Conservation (phyloP, 2,888 invertebrate genomes). For the Chelonus formosanus region DNA sequence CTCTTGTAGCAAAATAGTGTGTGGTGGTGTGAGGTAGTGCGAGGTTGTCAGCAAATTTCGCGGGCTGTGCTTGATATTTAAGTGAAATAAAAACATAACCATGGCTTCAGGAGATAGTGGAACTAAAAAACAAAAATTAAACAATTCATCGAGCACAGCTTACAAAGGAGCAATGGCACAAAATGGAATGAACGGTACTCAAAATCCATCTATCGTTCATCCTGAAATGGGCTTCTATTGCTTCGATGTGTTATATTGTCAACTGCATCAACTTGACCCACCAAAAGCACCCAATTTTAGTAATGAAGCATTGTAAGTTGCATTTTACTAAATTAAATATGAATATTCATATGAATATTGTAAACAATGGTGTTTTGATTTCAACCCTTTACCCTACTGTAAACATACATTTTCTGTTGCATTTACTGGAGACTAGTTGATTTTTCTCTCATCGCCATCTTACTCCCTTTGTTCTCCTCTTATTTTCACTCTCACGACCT, state of each 20-base stretch:
- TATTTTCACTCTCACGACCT: conserved; percentile 5
- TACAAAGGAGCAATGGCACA: conserved; percentile 66
- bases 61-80: conserved; percentile 5
- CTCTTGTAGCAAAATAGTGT: too few relatives aligned
- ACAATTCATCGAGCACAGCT: conserved; percentile 71
- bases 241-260: conserved; percentile 97
- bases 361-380: not conserved
- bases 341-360: not conserved
- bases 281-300: conserved; percentile 92
- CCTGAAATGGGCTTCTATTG: conserved; percentile 99
- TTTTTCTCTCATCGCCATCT: conserved; percentile 16
- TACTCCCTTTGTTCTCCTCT: conserved; percentile 9
- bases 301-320: conserved; percentile 93
- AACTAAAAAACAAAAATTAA: conserved; percentile 90
- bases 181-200: conserved; percentile 54
- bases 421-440: not conserved
- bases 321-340: not conserved
- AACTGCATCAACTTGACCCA: conserved; percentile 91
- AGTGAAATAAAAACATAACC: conserved; percentile 42
- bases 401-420: not conserved
- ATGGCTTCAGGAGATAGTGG: conserved; percentile 94
- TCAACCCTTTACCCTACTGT: not conserved
- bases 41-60: not conserved
- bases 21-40: too few relatives aligned
- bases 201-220: conserved; percentile 72